Evolutionary conservation across 1,140 invertebrate genomes (phyloP).

Genomic region (Plodia interpunctella): DNA sequence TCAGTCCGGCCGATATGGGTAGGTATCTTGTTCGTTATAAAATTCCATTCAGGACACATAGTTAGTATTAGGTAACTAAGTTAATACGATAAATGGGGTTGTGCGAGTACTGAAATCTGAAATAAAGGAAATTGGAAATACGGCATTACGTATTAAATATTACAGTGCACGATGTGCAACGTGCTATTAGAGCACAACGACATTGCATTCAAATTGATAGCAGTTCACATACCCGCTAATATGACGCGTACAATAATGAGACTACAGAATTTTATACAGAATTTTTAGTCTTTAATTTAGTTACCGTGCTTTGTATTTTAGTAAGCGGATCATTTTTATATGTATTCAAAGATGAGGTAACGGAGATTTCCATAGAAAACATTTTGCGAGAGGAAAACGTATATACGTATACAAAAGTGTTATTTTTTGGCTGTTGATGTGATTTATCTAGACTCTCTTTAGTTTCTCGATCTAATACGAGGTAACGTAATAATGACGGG

Average conservation of each 20-base stretch:
- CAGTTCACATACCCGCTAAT: slow-evolving; percentile 17
- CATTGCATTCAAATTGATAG: slow-evolving; percentile 62
- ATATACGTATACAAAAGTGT: no score
- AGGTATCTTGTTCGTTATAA: no score
- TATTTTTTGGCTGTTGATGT: no score
- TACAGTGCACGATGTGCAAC: slow-evolving; percentile 12
- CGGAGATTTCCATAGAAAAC: no score
- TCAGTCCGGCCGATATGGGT: no score
- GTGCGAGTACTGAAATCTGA: not conserved
- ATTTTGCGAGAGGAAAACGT: no score
- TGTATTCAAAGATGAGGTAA: no score
- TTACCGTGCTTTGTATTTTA: no score
- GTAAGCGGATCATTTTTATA: no score
- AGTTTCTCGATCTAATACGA: slow-evolving; percentile 45
- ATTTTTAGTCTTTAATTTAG: no score
- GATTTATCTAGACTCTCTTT: not conserved
- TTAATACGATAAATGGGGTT: not conserved
- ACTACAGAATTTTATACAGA: not conserved
- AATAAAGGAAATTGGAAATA: not conserved
- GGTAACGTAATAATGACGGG: slow-evolving; percentile 28
- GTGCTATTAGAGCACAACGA: slow-evolving; percentile 42
- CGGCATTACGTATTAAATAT: not conserved
- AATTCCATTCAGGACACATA: no score
- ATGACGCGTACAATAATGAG: slow-evolving; percentile 35
- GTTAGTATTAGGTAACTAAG: no score